Conservation (phyloP, 2,797 vertebrate species). For the Sciurus vulgaris region DNA sequence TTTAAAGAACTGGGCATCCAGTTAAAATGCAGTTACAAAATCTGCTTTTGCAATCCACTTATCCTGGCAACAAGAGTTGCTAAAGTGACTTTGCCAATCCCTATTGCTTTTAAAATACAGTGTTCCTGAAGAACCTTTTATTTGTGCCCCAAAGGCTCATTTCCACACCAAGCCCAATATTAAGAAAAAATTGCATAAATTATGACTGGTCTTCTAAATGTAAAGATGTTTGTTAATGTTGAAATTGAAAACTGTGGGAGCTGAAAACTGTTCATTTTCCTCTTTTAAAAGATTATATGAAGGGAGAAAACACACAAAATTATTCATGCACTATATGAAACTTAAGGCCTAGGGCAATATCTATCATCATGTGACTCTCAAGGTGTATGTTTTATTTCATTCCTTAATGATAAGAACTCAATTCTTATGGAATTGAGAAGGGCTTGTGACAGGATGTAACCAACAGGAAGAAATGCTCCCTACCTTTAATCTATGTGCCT, state of each 20-base stretch:
- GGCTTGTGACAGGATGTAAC: neutral
- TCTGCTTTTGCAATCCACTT: neutral
- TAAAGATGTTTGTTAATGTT: neutral
- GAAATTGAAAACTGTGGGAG: neutral
- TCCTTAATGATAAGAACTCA: slow-evolving; percentile 13
- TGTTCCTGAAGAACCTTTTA: neutral
- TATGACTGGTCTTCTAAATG: neutral
- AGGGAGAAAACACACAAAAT: neutral
- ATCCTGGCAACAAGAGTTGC: no score
- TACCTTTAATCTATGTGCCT: neutral
- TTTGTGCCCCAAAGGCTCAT: neutral
- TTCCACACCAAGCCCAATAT: neutral
- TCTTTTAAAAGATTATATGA: neutral
- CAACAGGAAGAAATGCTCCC: neutral
- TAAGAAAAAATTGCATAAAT: neutral
- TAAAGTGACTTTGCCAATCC: neutral
- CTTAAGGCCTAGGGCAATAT: neutral
- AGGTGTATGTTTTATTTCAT: neutral
- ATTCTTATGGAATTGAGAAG: neutral
- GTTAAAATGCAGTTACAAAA: slow-evolving; percentile 44
- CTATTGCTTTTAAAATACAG: neutral
- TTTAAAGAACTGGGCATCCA: neutral
- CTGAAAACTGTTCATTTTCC: neutral
- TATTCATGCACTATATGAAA: neutral
- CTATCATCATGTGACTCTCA: neutral